phyloP scores from a whole-genome alignment of 1,140 invertebrate genomes.

The Diabrotica virgifera region DNA sequence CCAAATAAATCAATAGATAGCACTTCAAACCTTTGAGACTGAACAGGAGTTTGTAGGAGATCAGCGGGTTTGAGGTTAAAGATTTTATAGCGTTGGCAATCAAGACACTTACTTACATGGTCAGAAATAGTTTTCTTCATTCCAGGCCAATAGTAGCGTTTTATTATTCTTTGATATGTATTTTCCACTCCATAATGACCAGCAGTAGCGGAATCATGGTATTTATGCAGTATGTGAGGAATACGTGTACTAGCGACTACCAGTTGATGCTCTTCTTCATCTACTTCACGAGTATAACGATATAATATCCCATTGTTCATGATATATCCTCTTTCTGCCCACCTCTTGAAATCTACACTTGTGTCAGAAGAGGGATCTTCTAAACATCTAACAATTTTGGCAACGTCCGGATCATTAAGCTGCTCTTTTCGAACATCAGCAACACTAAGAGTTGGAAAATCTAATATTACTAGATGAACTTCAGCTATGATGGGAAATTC shows the following conservation, averaged over 20 bases:
- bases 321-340: no score
- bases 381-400: no score
- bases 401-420: no score
- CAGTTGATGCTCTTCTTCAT: conserved; percentile 29
- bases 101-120: conserved; percentile 25
- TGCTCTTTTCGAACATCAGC: no score
- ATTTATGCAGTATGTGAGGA: conserved; percentile 26
- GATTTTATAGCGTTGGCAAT: conserved; percentile 20
- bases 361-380: no score
- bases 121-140: conserved; percentile 23
- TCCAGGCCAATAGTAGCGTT: conserved; percentile 34
- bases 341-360: no score
- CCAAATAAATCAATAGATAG: no score
- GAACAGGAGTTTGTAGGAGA: conserved; percentile 37
- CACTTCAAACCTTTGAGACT: no score
- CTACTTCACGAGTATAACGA: conserved; percentile 23
- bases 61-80: conserved; percentile 36
- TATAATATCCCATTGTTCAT: no score
- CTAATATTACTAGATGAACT: no score
- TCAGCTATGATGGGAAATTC: no score
- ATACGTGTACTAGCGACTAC: conserved; percentile 23
- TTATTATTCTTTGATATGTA: conserved; percentile 29
- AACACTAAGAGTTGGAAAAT: no score
- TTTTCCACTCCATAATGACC: conserved; percentile 40
- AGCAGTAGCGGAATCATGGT: conserved; percentile 33